phyloP scores from a whole-genome alignment of 2,888 invertebrate genomes.

The Spisula subtruncata region DNA sequence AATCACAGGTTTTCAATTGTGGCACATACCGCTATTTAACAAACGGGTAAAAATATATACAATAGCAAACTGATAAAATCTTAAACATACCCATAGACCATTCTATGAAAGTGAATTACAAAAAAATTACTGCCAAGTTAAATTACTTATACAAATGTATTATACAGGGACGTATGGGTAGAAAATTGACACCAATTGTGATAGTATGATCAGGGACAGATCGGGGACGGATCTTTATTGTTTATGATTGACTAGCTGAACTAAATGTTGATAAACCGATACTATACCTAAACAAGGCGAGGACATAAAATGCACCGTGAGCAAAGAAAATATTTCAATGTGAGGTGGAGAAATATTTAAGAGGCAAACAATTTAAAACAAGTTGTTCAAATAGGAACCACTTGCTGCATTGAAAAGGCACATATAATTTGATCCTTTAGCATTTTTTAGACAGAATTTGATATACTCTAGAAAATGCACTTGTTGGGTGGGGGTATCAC shows the following conservation, averaged over 20 bases:
- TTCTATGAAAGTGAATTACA: constrained; percentile 36
- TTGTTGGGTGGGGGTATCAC: too few relatives aligned
- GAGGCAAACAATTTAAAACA: background rate
- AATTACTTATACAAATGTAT: constrained; percentile 3
- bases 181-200: background rate
- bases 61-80: constrained; percentile 20
- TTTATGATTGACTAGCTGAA: constrained; percentile 36
- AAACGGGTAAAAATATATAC: background rate
- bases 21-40: background rate
- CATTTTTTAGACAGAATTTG: too few relatives aligned
- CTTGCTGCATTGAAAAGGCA: too few relatives aligned
- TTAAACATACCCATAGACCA: background rate
- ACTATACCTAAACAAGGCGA: background rate
- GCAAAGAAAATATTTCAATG: background rate
- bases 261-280: constrained; percentile 28
- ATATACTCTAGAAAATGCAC: too few relatives aligned
- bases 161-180: background rate
- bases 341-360: background rate
- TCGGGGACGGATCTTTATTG: constrained; percentile 2
- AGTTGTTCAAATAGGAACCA: too few relatives aligned
- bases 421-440: too few relatives aligned
- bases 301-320: background rate
- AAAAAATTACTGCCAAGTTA: constrained; percentile 24
- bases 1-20: background rate
- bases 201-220: background rate